A percentile compares a stretch with the other conserved stretches of the same genome.
phyloP scores from a whole-genome alignment of 92 coral and sea anemone species.

The Scolanthus callimorphus region DNA sequence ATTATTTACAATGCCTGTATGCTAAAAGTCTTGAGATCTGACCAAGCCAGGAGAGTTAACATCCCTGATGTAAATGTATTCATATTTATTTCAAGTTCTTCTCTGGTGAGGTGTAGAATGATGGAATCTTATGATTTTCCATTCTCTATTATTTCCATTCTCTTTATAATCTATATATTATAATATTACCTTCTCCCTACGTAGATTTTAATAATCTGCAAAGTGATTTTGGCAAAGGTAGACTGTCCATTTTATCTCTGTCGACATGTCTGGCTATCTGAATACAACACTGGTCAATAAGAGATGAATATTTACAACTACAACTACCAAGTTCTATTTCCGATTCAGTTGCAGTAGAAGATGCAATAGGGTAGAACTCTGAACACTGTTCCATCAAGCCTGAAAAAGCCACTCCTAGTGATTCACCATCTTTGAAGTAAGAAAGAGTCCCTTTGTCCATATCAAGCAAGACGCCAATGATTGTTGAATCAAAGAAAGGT shows the following conservation, averaged over 20 bases:
- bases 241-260: constrained; percentile 45
- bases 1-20: too few species aligned
- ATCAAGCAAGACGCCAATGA: constrained; percentile 84
- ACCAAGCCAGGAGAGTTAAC: too few species aligned
- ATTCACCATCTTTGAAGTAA: constrained; percentile 74
- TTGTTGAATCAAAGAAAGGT: constrained; percentile 82
- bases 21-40: too few species aligned
- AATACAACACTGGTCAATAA: constrained; percentile 85
- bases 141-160: too few species aligned
- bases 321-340: constrained; percentile 79
- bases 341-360: constrained; percentile 91
- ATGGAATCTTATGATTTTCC: too few species aligned
- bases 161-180: too few species aligned
- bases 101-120: too few species aligned
- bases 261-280: constrained; percentile 74
- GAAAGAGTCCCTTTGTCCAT: constrained; percentile 84
- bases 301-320: constrained; percentile 66
- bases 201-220: constrained; percentile 45
- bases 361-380: constrained; percentile 82
- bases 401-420: constrained; percentile 78
- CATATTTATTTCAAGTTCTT: too few species aligned
- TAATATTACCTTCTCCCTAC: too few species aligned
- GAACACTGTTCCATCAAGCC: constrained; percentile 51
- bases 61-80: too few species aligned
- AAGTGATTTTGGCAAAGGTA: constrained; percentile 57